Percentiles rank a stretch among this genome's conserved stretches.
phyloP scores from a whole-genome alignment of 2,888 invertebrate genomes.

The Eupithecia subfuscata region DNA sequence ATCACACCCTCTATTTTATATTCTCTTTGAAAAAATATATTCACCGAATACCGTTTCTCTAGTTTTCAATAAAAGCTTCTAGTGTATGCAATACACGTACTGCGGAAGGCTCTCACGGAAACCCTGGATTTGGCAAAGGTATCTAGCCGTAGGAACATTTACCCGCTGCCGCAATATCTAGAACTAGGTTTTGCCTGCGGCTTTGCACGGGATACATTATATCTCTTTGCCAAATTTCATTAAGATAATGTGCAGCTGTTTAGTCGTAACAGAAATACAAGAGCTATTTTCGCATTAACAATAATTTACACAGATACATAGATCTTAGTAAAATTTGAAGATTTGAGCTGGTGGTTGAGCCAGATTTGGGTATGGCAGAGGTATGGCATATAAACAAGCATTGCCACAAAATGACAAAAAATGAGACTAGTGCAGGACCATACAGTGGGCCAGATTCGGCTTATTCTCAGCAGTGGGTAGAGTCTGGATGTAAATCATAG shows the following conservation, averaged over 20 bases:
- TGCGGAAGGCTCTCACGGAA: not conserved
- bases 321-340: no score
- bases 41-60: not conserved
- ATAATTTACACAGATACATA: not conserved
- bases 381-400: no score
- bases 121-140: slow-evolving; percentile 10
- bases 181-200: not conserved
- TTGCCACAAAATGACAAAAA: no score
- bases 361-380: no score
- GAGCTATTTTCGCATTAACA: no score
- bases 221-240: not conserved
- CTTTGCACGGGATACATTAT: not conserved
- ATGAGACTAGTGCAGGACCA: no score
- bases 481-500: no score
- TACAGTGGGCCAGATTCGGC: no score
- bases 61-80: slow-evolving; percentile 5
- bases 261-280: not conserved
- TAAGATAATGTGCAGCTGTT: not conserved
- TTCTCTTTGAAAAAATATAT: not conserved
- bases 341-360: no score
- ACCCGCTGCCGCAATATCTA: not conserved
- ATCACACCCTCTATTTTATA: not conserved
- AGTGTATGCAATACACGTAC: not conserved
- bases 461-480: no score
- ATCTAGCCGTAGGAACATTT: not conserved